Conservation (phyloP, 1,140 invertebrate species). For the Brachionus rotundiformis region DNA sequence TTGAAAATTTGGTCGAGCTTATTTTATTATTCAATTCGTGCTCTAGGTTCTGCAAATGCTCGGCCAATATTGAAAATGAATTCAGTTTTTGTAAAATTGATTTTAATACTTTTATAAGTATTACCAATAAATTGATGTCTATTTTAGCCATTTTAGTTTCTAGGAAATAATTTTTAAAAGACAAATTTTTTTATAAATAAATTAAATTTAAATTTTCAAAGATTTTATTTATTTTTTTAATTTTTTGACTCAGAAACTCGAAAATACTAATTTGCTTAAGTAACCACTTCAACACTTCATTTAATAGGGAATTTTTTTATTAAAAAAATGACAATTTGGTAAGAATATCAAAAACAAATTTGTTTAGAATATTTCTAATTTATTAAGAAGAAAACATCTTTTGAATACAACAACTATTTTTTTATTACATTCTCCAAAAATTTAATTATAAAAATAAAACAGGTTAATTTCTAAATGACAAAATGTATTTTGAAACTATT, state of each 20-base stretch:
- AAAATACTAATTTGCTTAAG: too few relatives aligned
- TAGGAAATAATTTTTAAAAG: neutral
- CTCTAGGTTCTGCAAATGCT: neutral
- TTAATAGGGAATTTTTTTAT: too few relatives aligned
- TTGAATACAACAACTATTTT: neutral
- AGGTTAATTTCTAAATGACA: neutral
- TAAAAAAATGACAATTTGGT: too few relatives aligned
- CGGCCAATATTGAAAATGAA: constrained; percentile 26
- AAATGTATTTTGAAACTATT: constrained; percentile 12
- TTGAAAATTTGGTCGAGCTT: neutral
- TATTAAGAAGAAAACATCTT: neutral
- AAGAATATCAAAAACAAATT: too few relatives aligned
- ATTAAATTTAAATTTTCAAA: neutral
- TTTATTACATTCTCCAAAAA: neutral
- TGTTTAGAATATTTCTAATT: neutral
- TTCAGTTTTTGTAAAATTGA: constrained; percentile 4
- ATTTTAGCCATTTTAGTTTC: constrained; percentile 9
- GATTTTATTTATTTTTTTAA: too few relatives aligned
- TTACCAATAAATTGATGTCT: neutral
- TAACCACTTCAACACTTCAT: too few relatives aligned
- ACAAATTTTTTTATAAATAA: neutral
- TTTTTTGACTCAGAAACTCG: too few relatives aligned
- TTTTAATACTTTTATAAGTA: constrained; percentile 25
- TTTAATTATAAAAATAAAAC: neutral
- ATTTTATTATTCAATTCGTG: constrained; percentile 19